phyloP scores from a whole-genome alignment of 2,797 vertebrate genomes.

The Acomys russatus region DNA sequence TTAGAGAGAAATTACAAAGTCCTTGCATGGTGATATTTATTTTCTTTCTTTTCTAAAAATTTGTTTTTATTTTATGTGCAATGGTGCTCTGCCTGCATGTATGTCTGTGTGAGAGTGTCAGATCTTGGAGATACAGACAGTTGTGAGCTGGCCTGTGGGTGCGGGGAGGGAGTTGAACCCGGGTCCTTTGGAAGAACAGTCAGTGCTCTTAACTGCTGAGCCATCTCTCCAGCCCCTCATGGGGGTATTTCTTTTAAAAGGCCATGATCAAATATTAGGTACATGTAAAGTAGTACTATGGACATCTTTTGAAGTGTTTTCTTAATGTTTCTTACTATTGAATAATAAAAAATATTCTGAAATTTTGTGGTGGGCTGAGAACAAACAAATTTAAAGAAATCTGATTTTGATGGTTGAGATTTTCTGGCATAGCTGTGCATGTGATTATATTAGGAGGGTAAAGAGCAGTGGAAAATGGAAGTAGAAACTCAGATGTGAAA shows the following conservation, averaged over 20 bases:
- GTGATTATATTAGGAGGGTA: not conserved
- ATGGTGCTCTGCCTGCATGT: too few species aligned
- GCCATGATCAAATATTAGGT: too few species aligned
- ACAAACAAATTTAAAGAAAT: not conserved
- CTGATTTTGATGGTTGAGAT: not conserved
- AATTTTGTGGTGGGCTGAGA: not conserved
- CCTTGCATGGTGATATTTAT: constrained; percentile 1
- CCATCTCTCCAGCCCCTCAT: too few species aligned
- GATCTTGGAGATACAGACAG: too few species aligned
- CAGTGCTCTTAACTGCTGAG: too few species aligned
- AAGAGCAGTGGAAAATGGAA: constrained; percentile 16
- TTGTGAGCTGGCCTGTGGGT: too few species aligned
- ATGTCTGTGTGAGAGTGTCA: too few species aligned
- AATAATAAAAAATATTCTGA: not conserved
- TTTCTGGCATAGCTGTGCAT: not conserved
- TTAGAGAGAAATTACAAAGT: not conserved
- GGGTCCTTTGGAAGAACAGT: too few species aligned
- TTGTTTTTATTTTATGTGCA: too few species aligned
- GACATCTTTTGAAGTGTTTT: not conserved
- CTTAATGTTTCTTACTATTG: constrained; percentile 7
- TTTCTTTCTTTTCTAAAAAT: too few species aligned
- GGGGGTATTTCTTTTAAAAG: too few species aligned
- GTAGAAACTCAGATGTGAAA: not conserved
- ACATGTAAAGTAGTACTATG: not conserved
- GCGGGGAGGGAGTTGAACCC: too few species aligned